These are phyloP conservation scores for Cyanoramphus novaezelandiae DNA, from an alignment of 2,113 vertebrate genomes.

Conservation along the genomic window DNA sequence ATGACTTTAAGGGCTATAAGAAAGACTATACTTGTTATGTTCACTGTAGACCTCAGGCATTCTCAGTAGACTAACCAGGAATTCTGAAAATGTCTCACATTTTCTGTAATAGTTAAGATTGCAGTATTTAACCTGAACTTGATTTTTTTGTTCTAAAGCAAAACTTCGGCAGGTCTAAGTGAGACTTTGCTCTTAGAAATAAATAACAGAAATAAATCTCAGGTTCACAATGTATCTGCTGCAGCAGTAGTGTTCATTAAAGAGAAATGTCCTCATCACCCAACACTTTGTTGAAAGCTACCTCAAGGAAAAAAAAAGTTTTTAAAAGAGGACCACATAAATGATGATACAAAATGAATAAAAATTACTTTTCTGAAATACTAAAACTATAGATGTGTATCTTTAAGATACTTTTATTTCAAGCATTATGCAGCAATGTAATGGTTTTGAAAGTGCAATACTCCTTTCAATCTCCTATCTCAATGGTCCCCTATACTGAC, in stretches of 20 bases:
- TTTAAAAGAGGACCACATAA: not conserved
- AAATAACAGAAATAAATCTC: not conserved
- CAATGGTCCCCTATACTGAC: not conserved
- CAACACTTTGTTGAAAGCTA: not conserved
- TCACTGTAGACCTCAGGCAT: not conserved
- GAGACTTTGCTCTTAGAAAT: not conserved
- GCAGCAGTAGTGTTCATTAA: not conserved
- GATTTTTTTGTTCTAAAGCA: not conserved
- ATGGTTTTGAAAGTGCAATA: not conserved
- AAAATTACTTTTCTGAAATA: not conserved
- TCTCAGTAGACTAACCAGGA: not conserved
- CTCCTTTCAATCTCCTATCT: not conserved
- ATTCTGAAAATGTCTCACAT: not conserved
- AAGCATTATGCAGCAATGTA: not conserved
- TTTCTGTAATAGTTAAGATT: not conserved
- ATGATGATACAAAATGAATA: not conserved
- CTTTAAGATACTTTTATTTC: not conserved
- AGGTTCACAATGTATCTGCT: not conserved
- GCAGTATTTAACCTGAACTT: not conserved
- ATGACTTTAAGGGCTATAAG: not conserved
- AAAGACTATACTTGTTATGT: not conserved
- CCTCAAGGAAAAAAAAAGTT: not conserved
- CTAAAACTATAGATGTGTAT: not conserved
- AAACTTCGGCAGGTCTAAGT: not conserved
- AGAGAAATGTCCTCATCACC: not conserved